Base-by-base conservation (phyloP, 2,797 vertebrate species). In the Danionella dracula region DNA sequence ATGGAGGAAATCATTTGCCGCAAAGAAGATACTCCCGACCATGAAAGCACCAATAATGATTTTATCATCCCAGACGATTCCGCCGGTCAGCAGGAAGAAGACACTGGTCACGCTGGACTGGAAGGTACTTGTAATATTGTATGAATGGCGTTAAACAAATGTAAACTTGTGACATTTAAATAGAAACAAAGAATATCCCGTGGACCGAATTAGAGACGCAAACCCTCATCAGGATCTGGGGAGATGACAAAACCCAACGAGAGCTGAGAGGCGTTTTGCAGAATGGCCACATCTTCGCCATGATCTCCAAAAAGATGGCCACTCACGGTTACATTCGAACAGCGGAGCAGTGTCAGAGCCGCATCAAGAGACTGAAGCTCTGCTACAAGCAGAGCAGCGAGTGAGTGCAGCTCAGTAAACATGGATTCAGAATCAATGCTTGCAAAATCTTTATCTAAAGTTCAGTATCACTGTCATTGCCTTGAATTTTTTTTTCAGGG, bases 191-290 rank as follows among this genome's bases (percentile, higher is more conserved):
- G 73, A 86, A 84, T 4, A 76, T 83, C 13, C 78, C 85, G 0
- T 89, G 88, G 88, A 83, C 86, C 0, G 86, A 89, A 66, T 10
- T 71, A 8, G 88, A 89, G 78, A 80, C 88, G 0, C n/a, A 84
- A 80, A 56, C 83, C 32, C 83, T 89, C 61, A 88, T 89, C 70
- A 81, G 76, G 68, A 83, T 73, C 5, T 89, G 88, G 87, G 82
- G 82, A 0, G 83, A 85, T 17, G 82, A 85, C 74, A 77, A 77
- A 56, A 69, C 81, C 42, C 85, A 86, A 16, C 76, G 78, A 56
- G 84, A 85, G 8, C 69, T 85, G 54, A 82, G 75, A 32, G 84
- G 84, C n/a, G 67, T 73, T n/a, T 81, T 85, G 66, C 73, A 83
- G 42, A 86, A 70, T 0, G 84, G 82, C 12, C 81, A 85, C 68